phyloP scores from a whole-genome alignment of 2,113 vertebrate species.

The Hirundichthys speculiger region DNA sequence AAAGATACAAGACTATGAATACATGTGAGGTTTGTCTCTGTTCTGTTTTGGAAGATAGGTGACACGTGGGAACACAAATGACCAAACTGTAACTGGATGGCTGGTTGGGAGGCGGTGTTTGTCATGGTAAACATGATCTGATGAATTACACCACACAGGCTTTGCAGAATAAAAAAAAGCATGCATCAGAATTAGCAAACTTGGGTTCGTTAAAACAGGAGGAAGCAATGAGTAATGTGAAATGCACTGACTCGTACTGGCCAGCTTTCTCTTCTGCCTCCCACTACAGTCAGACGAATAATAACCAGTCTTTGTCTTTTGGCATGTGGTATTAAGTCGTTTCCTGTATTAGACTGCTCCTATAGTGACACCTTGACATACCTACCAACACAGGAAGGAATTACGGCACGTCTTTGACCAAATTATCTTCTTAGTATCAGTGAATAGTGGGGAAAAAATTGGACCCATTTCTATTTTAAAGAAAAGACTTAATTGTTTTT shows the following conservation, averaged over 20 bases:
- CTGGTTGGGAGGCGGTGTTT: slow-evolving; percentile 54
- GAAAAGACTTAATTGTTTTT: too few relatives aligned
- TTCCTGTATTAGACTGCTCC: slow-evolving; percentile 68
- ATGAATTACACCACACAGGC: neutral
- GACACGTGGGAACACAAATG: slow-evolving; percentile 44
- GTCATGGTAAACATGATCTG: slow-evolving; percentile 12
- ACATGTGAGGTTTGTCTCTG: slow-evolving; percentile 68
- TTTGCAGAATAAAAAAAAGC: neutral
- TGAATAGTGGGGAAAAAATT: neutral
- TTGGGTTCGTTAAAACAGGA: neutral
- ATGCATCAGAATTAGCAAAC: too few relatives aligned
- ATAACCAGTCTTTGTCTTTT: slow-evolving; percentile 54
- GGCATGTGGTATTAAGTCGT: slow-evolving; percentile 68
- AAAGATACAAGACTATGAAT: slow-evolving; percentile 68
- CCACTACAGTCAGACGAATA: slow-evolving; percentile 45
- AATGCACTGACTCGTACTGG: slow-evolving; percentile 53
- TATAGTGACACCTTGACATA: slow-evolving; percentile 60
- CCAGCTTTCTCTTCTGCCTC: slow-evolving; percentile 50
- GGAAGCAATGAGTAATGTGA: slow-evolving; percentile 15
- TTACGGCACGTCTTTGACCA: slow-evolving; percentile 20
- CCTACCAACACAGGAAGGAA: slow-evolving; percentile 60
- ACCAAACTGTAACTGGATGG: slow-evolving; percentile 17
- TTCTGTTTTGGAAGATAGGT: slow-evolving; percentile 62
- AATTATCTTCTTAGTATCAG: slow-evolving; percentile 10
- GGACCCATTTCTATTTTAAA: too few relatives aligned